Evolutionary conservation across 1,140 invertebrate species (phyloP).

Genomic region (Halesus radiatus): DNA sequence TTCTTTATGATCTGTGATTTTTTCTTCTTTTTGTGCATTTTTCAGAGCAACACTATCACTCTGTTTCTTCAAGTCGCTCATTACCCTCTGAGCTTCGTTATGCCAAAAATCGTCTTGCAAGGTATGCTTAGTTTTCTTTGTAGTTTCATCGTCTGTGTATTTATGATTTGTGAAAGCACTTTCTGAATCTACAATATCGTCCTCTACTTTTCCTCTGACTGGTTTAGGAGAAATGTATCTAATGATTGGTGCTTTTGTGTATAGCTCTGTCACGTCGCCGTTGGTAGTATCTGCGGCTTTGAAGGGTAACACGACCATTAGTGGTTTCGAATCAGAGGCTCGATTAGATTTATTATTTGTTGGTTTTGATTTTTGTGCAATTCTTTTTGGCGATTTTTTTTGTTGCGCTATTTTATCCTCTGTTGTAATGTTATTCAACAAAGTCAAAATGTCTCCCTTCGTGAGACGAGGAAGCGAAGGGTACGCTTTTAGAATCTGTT

Average conservation of each 20-base stretch:
- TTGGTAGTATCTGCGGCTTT: conserved; percentile 60
- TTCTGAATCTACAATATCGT: neutral
- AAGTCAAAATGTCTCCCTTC: conserved; percentile 72
- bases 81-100: conserved; percentile 37
- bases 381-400: neutral
- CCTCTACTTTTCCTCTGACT: conserved; percentile 13
- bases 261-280: conserved; percentile 65
- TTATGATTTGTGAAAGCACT: conserved; percentile 17
- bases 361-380: neutral
- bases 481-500: conserved; percentile 71
- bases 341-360: neutral
- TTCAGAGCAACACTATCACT: conserved; percentile 8
- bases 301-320: conserved; percentile 70
- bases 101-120: conserved; percentile 37
- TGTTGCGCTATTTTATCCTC: conserved; percentile 62
- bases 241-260: conserved; percentile 67
- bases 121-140: neutral
- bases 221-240: conserved; percentile 60
- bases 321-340: conserved; percentile 44
- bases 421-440: conserved; percentile 73
- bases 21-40: neutral
- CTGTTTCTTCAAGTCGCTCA: conserved; percentile 31
- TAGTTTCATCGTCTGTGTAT: conserved; percentile 4
- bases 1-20: neutral
- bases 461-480: conserved; percentile 71